These are phyloP conservation scores for Raja brachyura DNA, from an alignment of 2,113 vertebrate genomes.

Conservation along the genomic window DNA sequence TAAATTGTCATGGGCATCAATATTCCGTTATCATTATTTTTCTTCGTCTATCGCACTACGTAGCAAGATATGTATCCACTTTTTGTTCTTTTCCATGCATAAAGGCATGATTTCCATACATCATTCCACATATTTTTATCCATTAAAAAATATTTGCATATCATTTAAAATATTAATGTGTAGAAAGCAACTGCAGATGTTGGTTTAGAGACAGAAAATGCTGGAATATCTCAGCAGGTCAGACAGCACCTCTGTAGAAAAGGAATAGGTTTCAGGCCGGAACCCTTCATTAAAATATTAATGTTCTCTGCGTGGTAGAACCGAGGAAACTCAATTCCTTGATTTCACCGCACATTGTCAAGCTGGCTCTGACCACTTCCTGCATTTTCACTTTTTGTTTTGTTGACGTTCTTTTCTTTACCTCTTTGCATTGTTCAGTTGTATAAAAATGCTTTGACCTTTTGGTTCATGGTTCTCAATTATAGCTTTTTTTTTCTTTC, in stretches of 20 bases:
- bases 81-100: not conserved
- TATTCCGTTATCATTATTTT: not conserved
- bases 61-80: not conserved
- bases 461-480: not conserved
- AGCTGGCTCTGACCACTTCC: not conserved
- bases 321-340: not conserved
- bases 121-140: not conserved
- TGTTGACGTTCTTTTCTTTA: not conserved
- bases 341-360: not conserved
- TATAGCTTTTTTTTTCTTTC: not conserved
- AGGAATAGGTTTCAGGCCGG: too few relatives aligned
- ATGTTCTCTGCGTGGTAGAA: not conserved
- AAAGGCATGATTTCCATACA: not conserved
- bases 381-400: not conserved
- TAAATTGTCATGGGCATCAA: not conserved
- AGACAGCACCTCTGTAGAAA: too few relatives aligned
- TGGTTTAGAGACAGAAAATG: too few relatives aligned
- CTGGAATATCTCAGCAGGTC: too few relatives aligned
- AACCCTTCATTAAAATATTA: not conserved
- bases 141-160: not conserved
- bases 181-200: too few relatives aligned
- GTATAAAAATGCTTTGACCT: not conserved
- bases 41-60: not conserved
- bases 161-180: not conserved
- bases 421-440: not conserved